These are phyloP conservation scores for Turritopsis dohrnii DNA, from an alignment of 30 jellyfish, hydroid and myxozoan genomes.

Conservation along the genomic window DNA sequence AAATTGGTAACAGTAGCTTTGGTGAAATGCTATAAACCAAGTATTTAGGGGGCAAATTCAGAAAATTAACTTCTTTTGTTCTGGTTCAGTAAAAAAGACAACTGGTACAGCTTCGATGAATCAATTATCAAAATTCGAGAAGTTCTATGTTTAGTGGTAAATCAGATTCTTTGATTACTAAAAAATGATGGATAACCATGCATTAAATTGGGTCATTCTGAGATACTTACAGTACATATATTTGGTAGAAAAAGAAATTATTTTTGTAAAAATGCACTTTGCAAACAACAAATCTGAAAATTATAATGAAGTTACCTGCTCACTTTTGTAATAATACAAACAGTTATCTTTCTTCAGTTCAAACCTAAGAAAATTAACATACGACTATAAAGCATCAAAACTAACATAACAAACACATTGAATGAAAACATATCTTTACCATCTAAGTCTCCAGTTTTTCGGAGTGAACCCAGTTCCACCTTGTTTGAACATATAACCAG, in stretches of 20 bases:
- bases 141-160: too few species aligned
- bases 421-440: conserved; percentile 50
- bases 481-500: conserved; percentile 68
- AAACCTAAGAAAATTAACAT: conserved; percentile 47
- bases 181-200: too few species aligned
- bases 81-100: too few species aligned
- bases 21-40: too few species aligned
- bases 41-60: too few species aligned
- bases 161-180: too few species aligned
- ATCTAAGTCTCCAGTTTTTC: conserved; percentile 83
- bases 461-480: conserved; percentile 98
- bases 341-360: conserved; percentile 79
- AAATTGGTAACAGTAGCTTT: too few species aligned
- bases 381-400: not conserved
- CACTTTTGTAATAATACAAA: conserved; percentile 65
- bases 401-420: not conserved
- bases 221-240: too few species aligned
- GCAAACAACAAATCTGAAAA: not conserved
- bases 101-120: too few species aligned
- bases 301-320: conserved; percentile 44
- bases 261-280: not conserved
- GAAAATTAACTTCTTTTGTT: too few species aligned
- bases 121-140: too few species aligned
- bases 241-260: not conserved
- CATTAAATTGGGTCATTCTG: too few species aligned